These are phyloP conservation scores for Amblyopsis rosae DNA, from an alignment of 2,113 vertebrate genomes.

Conservation along the genomic window DNA sequence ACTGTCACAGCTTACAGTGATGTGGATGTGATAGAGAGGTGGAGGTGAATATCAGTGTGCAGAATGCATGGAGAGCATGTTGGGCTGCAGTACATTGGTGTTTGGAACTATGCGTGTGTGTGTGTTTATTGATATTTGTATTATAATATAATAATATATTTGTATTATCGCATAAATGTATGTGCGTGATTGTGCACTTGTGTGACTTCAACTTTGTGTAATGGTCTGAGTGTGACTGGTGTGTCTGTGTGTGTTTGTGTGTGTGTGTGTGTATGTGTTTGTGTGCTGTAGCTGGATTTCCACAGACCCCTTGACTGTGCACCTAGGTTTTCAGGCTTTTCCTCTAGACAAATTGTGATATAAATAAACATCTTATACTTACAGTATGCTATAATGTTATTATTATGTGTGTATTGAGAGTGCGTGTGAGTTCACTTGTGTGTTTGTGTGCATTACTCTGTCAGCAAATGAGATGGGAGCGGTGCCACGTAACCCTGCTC, in stretches of 20 bases:
- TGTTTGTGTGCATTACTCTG: background rate
- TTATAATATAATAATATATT: background rate
- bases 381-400: too few relatives aligned
- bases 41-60: background rate
- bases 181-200: background rate
- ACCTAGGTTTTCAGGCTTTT: too few relatives aligned
- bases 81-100: background rate
- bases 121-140: background rate
- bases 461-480: background rate
- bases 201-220: background rate
- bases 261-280: background rate
- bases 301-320: too few relatives aligned
- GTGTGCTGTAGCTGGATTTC: background rate
- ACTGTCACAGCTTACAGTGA: constrained; percentile 13
- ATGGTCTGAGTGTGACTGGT: background rate
- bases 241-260: background rate
- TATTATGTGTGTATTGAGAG: too few relatives aligned
- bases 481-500: too few relatives aligned
- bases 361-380: too few relatives aligned
- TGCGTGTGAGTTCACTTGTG: too few relatives aligned
- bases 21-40: constrained; percentile 12
- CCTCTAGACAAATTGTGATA: too few relatives aligned
- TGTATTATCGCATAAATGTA: background rate
- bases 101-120: background rate
- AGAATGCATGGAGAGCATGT: too few relatives aligned